Evolutionary conservation across 2,113 vertebrate genomes (phyloP), one percentile per base, ranked within the genome.

Genomic region (Peromyscus polionotus): DNA sequence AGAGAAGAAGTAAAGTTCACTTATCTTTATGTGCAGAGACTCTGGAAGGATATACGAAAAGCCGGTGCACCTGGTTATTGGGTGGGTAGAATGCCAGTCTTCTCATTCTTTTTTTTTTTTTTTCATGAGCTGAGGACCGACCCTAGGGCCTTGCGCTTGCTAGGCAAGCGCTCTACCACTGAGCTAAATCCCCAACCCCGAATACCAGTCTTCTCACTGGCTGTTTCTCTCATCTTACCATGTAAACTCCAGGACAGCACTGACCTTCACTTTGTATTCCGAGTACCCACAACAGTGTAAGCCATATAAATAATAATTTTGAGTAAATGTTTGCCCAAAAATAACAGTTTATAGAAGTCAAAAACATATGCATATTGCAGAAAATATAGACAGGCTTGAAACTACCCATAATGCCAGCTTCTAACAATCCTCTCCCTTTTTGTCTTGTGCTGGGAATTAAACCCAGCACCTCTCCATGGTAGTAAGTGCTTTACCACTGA

Each of bases 281-380:
- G 48, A 51, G n/a, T 87, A 70, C 48, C 81, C 89, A 17, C 73
- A 57, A 26, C 36, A 76, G 31, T 86, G 31, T 28, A 63, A 57
- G 57, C 22, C 48, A 70, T 33, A 33, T 54, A 92, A 75, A 54
- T 65, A 48, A 54, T 77, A 85, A 28, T 70, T 93, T 77, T 81
- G 59, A 95, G 10, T 61, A 94, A 89, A 7, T 61, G 36, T 39
- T 90, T 92, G n/a, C 80, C 33, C 36, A n/a, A 86, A 93, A 95
- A 81, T 63, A 83, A 65, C 61, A 92, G 31, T 10, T 9, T 33
- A 91, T 26, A 83, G 86, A 81, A 42, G 20, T 45, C 61, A 45
- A 65, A 65, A 84, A 2, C 57, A 28, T 63, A 72, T n/a, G 70
- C 59, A 86, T 22, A 68, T 75, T 80, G 81, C 17, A 84, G 90